A percentile compares a stretch with the other conserved stretches of the same genome.
Conservation (phyloP, 2,113 vertebrate species). For the Podarcis cretensis region DNA sequence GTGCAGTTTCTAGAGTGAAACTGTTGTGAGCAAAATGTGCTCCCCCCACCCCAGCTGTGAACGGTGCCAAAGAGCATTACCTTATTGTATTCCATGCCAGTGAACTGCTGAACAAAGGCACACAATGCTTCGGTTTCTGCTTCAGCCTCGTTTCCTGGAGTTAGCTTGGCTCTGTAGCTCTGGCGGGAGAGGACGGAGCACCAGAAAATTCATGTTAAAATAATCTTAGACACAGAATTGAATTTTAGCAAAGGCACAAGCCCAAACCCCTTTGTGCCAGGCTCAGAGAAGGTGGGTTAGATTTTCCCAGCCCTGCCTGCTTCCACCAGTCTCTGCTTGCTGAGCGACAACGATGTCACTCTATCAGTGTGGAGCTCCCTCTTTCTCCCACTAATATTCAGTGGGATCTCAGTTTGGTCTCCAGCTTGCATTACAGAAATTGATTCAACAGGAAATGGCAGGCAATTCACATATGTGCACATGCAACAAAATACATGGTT, state of each 20-base stretch:
- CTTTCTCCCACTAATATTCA: too few relatives aligned
- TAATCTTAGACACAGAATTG: neutral
- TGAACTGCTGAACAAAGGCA: conserved; percentile 94
- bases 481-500: neutral
- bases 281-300: too few relatives aligned
- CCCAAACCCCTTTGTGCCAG: too few relatives aligned
- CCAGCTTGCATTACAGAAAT: neutral
- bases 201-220: fast-evolving
- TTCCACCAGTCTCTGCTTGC: too few relatives aligned
- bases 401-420: neutral
- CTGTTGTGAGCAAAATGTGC: neutral
- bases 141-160: conserved; percentile 87
- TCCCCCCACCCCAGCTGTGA: neutral
- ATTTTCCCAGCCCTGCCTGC: too few relatives aligned
- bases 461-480: neutral
- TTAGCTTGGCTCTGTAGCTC: conserved; percentile 92
- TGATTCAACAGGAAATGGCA: neutral
- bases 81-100: conserved; percentile 83
- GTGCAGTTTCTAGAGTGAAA: neutral
- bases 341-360: too few relatives aligned
- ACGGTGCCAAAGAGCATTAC: conserved; percentile 64
- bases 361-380: too few relatives aligned
- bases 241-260: neutral
- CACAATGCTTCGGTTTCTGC: conserved; percentile 90
- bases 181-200: conserved; percentile 49